Base-by-base conservation (phyloP, 2,113 vertebrate species). In the Anhinga anhinga region DNA sequence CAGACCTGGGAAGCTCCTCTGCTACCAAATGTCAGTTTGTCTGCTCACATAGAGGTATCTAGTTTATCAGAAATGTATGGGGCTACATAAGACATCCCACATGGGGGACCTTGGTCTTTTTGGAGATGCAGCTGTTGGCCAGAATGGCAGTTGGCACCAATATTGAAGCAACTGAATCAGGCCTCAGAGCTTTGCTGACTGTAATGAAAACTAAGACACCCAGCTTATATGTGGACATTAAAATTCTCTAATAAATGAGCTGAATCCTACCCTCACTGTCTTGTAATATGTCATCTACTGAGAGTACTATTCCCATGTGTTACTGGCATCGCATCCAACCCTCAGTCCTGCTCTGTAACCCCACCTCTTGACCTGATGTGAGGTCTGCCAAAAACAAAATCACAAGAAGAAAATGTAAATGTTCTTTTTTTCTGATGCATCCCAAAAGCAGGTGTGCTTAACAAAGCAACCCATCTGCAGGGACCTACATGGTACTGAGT, bases 221-320 rank as follows among this genome's bases (percentile, higher is more conserved):
- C 52, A 50, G 15, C 45, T 74, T 32, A 59, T 52, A n/a, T 0
- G 0, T 3, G 20, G 17, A 19, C 10, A 20, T 5, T 23, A 69
- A 61, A 44, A n/a, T 71, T 55, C 12, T 63, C 32, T 47, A 10
- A 44, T 18, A 42, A 58, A 69, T 47, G 4, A 79, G 22, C 3
- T 9, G 15, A 55, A 63, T 69, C 32, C 25, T 50, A 27, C 30
- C 13, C 45, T 86, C 11, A 4, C 11, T 32, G 30, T 18, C 50
- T 25, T 13, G 3, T 56, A 73, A 81, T 92, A 62, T 44, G 10
- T 22, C 29, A 1, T 2, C 3, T 40, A 8, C 23, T 15, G 61
- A 32, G 38, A 15, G 19, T 26, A 18, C 26, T 23, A 7, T 30
- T 50, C 27, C 23, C 52, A 0, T 2, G 2, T 56, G 21, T 69